Base-by-base conservation (phyloP, 2,888 invertebrate genomes). In the Clepsis dumicolana region DNA sequence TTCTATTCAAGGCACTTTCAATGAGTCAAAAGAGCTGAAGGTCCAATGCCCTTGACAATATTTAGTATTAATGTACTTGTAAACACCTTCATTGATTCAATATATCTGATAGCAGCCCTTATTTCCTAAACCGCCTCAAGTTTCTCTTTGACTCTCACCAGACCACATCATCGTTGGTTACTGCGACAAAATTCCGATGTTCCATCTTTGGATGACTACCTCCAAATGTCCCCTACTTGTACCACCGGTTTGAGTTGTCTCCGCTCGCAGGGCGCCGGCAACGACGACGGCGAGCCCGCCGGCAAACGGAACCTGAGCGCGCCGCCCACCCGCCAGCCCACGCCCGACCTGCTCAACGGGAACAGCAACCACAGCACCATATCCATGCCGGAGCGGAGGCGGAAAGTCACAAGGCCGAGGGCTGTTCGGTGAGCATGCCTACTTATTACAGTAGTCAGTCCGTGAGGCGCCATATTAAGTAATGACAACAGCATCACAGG, bases 301-400 rank as follows among this genome's bases (percentile, higher is more conserved):
- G 81, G 86, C 70, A 91, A 90, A 79, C 85, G 93, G 53, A 84
- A 92, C 75, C 73, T 90, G 61, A 93, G 93, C 75, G 93, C 93
- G 71, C 93, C 93, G 66, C 92, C 93, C 54, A 93, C 93, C 73
- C 82, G 93, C 50, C 91, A 90, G 69, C 80, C 91, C 64, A 93
- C 93, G 70, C 93, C 93, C 1, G 93, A 93, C 79, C 76, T 93
- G 73, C 85, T 92, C 72, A 93, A 93, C 75, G 91, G 93, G 16
- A 93, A 93, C 80, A 93, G 93, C 80, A 93, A 93, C 82, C 93
- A 92, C 77, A 93, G 93, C 79, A 92, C 92, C 35, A 88, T 77
- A 65, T 93, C 93, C 59, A 78, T 93, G 78, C 93, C 93, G 24
- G 93, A 93, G 79, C 86, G 93, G n/a, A 80, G 93, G 61, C 77